Base-by-base conservation (phyloP, 1,140 invertebrate species). In the Physella acuta region DNA sequence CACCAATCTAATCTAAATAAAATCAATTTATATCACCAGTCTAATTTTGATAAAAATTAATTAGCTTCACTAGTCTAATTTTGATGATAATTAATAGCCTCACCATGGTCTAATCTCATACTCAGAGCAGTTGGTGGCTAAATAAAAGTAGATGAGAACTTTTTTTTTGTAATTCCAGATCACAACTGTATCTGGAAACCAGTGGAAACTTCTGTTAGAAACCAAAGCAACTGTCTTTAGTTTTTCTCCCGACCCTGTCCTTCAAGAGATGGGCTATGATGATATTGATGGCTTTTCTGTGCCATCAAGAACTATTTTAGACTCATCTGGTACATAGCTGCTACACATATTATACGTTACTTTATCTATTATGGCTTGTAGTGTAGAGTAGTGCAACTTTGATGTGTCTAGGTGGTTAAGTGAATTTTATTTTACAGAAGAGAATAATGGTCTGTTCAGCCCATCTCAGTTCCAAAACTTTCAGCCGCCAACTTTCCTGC, bases 311-410 rank as follows among this genome's bases (percentile, higher is more conserved):
- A 81, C 69, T 65, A 88, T 90, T 51, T 78, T 92, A n/a, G 87
- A 87, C 11, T 88, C 89, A 77, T 87, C 87, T 70, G 87, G 87
- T 81, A 73, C n/a, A n/a, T n/a, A n/a, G n/a, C n/a, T n/a, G n/a
- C n/a, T n/a, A n/a, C n/a, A n/a, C n/a, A n/a, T n/a, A n/a, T n/a
- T n/a, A n/a, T n/a, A n/a, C n/a, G n/a, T n/a, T n/a, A n/a, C n/a
- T n/a, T n/a, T n/a, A n/a, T n/a, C n/a, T n/a, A n/a, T n/a, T n/a
- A n/a, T n/a, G n/a, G n/a, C n/a, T n/a, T n/a, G n/a, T n/a, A n/a
- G n/a, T n/a, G n/a, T n/a, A n/a, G n/a, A n/a, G n/a, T n/a, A n/a
- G n/a, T n/a, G n/a, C n/a, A n/a, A n/a, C n/a, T n/a, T n/a, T n/a
- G n/a, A n/a, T n/a, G n/a, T n/a, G n/a, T n/a, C n/a, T n/a, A n/a